phyloP scores from a whole-genome alignment of 2,797 vertebrate genomes.

The Dromococcyx pavoninus region DNA sequence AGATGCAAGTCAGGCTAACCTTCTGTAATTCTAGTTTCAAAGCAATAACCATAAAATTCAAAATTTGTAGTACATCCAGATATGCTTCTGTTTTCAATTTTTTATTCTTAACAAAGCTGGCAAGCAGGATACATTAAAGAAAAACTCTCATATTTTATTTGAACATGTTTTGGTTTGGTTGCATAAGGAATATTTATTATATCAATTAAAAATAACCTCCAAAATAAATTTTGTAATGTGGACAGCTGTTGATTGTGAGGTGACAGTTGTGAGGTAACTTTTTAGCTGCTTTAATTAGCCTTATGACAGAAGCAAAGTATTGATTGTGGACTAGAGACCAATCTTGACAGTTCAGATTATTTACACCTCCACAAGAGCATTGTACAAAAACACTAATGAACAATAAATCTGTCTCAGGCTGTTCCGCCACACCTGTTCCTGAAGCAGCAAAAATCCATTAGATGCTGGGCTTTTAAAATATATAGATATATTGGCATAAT shows the following conservation, averaged over 20 bases:
- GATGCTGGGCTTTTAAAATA: slow-evolving; percentile 68
- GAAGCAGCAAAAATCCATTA: slow-evolving; percentile 79
- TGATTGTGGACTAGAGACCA: slow-evolving; percentile 83
- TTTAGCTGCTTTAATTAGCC: slow-evolving; percentile 82
- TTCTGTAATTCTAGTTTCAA: slow-evolving; percentile 64
- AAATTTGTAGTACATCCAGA: slow-evolving; percentile 56
- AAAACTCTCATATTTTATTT: slow-evolving; percentile 67
- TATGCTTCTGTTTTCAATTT: slow-evolving; percentile 62
- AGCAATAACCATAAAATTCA: slow-evolving; percentile 66
- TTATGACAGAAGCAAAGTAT: slow-evolving; percentile 83
- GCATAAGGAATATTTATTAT: slow-evolving; percentile 80
- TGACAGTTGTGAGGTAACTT: slow-evolving; percentile 80
- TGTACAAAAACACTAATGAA: slow-evolving; percentile 84
- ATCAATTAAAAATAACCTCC: slow-evolving; percentile 77
- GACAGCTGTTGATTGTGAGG: slow-evolving; percentile 75
- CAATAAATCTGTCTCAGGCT: slow-evolving; percentile 82
- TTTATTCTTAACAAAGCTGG: slow-evolving; percentile 67
- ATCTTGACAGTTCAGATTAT: slow-evolving; percentile 80
- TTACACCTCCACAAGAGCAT: slow-evolving; percentile 80
- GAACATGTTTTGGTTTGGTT: slow-evolving; percentile 67
- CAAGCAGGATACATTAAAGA: slow-evolving; percentile 55
- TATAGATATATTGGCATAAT: slow-evolving; percentile 61
- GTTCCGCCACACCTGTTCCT: slow-evolving; percentile 83
- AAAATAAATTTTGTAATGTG: slow-evolving; percentile 78
- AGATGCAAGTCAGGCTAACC: slow-evolving; percentile 56